phyloP scores from a whole-genome alignment of 2,113 vertebrate species.

The Albula glossodonta region DNA sequence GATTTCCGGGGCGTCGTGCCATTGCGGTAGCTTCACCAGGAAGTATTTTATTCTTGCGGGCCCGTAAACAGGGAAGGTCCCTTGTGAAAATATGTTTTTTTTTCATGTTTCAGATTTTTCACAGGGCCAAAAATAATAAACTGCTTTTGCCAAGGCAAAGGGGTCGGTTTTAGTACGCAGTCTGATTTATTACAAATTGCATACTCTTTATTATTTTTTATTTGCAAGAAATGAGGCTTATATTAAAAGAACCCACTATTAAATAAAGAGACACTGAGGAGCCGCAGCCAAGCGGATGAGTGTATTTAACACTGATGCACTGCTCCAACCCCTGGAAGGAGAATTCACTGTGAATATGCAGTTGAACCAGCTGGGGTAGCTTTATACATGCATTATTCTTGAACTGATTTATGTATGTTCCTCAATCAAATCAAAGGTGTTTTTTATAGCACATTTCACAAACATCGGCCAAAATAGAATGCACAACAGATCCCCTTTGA shows the following conservation, averaged over 20 bases:
- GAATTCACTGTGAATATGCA: too few species aligned
- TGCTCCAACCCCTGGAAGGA: too few species aligned
- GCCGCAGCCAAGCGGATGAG: too few species aligned
- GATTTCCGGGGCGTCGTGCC: background rate
- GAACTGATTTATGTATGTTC: background rate
- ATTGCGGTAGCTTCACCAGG: background rate
- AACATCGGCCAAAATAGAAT: too few species aligned
- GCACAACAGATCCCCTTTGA: too few species aligned
- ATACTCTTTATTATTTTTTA: background rate
- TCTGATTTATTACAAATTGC: background rate
- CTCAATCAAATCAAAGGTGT: too few species aligned
- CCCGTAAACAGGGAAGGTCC: background rate
- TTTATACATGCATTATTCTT: background rate
- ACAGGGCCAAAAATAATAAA: background rate
- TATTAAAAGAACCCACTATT: background rate
- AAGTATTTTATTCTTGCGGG: background rate
- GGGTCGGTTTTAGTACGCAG: background rate
- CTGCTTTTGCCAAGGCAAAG: background rate
- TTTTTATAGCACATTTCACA: too few species aligned
- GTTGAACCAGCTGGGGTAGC: too few species aligned
- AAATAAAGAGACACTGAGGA: background rate
- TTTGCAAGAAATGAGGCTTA: background rate
- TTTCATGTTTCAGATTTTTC: background rate
- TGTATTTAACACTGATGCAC: too few species aligned
- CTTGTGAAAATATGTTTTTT: background rate